Conservation (phyloP, 2,113 vertebrate species). For the cattle (Bos taurus) region DNA sequence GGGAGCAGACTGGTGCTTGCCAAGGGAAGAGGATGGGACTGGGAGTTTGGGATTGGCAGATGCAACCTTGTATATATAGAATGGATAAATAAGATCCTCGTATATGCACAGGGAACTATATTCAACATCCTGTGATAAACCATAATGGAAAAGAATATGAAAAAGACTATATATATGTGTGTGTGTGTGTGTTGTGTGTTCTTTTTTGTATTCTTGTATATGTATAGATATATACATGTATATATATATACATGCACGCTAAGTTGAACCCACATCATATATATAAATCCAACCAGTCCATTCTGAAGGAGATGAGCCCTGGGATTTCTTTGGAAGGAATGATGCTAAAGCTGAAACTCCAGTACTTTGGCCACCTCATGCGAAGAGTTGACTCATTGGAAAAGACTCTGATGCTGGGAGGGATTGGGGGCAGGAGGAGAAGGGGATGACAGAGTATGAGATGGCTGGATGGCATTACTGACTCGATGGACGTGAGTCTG, state of each 20-base stretch:
- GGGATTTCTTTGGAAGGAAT: no score
- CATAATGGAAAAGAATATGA: neutral
- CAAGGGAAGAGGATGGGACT: neutral
- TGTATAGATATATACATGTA: neutral
- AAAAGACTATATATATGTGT: neutral
- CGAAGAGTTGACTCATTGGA: no score
- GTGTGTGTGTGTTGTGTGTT: neutral
- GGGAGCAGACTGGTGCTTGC: neutral
- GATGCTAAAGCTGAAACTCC: no score
- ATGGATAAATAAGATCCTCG: neutral
- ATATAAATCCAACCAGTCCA: no score
- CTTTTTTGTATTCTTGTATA: neutral
- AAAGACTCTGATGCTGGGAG: no score
- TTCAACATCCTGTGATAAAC: neutral
- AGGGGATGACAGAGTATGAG: no score
- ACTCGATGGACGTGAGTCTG: no score
- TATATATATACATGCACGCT: neutral
- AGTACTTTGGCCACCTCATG: no score
- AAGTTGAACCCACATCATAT: neutral
- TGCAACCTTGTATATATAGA: neutral
- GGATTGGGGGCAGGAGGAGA: no score
- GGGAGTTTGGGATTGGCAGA: neutral
- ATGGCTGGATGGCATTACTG: no score
- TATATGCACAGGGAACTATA: neutral
- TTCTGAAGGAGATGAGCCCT: no score